These are phyloP conservation scores for Helleia helle DNA, from an alignment of 2,888 invertebrate species.

Conservation along the genomic window DNA sequence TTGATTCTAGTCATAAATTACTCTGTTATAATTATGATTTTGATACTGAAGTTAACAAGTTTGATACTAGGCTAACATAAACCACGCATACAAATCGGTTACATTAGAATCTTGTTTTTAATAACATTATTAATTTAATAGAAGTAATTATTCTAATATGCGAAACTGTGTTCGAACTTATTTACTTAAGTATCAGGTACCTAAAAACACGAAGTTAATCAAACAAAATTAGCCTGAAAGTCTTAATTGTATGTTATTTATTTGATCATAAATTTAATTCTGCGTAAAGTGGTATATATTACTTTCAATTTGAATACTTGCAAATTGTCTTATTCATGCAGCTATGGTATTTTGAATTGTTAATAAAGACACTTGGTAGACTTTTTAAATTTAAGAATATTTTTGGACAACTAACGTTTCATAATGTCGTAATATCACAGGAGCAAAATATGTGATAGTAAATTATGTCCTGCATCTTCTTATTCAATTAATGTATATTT, in stretches of 20 bases:
- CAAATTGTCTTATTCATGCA: not conserved
- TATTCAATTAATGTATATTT: too few species aligned
- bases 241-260: not conserved
- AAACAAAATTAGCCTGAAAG: not conserved
- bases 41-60: slow-evolving; percentile 2
- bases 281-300: not conserved
- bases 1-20: not conserved
- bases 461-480: too few species aligned
- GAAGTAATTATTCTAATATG: too few species aligned
- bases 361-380: too few species aligned
- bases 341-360: not conserved
- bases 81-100: not conserved
- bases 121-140: slow-evolving; percentile 2
- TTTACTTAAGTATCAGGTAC: not conserved
- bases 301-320: not conserved
- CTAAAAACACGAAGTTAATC: not conserved
- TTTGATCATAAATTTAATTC: not conserved
- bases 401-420: too few species aligned
- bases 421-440: too few species aligned
- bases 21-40: not conserved
- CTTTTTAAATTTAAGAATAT: slow-evolving; percentile 1
- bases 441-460: too few species aligned
- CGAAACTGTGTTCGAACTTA: too few species aligned
- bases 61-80: not conserved
- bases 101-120: not conserved